Percentiles rank a stretch among this genome's conserved stretches.
These are phyloP conservation scores for Lepus europaeus DNA, from an alignment of 2,113 vertebrate species.

Conservation along the genomic window DNA sequence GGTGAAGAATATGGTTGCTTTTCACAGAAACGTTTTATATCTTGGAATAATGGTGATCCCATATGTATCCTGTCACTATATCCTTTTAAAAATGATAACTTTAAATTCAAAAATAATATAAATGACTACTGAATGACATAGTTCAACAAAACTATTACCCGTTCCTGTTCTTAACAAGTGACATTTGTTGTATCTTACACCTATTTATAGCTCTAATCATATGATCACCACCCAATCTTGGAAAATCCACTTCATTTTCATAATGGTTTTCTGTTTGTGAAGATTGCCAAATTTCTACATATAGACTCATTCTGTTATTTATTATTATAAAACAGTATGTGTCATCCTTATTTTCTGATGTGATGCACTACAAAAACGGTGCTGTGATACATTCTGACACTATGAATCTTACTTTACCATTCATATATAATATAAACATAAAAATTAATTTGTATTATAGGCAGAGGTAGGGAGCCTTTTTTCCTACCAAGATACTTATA, in stretches of 20 bases:
- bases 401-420: conserved; percentile 7
- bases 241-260: conserved; percentile 66
- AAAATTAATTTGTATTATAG: conserved; percentile 27
- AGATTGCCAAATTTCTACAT: background rate
- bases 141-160: background rate
- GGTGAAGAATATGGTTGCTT: background rate
- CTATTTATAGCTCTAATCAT: conserved; percentile 68
- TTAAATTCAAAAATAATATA: background rate
- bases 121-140: background rate
- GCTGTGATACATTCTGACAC: background rate
- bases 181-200: conserved; percentile 77
- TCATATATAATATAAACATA: background rate
- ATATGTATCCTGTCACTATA: background rate
- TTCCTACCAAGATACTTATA: too few species aligned
- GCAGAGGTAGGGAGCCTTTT: background rate
- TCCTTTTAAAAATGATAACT: conserved; percentile 21
- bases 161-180: conserved; percentile 17
- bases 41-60: background rate
- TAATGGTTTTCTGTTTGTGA: background rate
- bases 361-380: background rate
- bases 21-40: conserved; percentile 23
- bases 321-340: background rate
- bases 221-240: conserved; percentile 31
- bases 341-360: background rate
- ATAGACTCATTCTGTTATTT: background rate